Evolutionary conservation across 1,140 invertebrate species (phyloP).

Genomic region (Tetranychus cinnabarinus): DNA sequence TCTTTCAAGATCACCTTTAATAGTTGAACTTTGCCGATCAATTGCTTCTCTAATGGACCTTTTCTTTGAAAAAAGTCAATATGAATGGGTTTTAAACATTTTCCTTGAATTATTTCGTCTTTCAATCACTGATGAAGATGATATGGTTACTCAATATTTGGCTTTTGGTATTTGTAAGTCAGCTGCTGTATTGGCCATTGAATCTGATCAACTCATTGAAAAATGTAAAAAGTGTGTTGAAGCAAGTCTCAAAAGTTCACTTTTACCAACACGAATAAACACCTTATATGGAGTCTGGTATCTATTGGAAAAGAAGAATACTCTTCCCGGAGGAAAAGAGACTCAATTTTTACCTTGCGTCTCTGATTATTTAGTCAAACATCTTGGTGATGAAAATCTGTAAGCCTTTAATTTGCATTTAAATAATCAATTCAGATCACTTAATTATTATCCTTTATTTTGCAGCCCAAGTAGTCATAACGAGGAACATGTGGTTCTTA

Average conservation of each 20-base stretch:
- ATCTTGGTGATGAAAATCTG: conserved; percentile 27
- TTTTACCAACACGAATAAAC: conserved; percentile 37
- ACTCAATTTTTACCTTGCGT: conserved; percentile 34
- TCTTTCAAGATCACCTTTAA: conserved; percentile 26
- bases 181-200: conserved; percentile 33
- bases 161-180: conserved; percentile 41
- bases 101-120: conserved; percentile 34
- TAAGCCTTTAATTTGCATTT: conserved; percentile 11
- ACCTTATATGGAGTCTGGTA: conserved; percentile 49
- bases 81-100: conserved; percentile 42
- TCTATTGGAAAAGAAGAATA: conserved; percentile 32
- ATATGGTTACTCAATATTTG: conserved; percentile 40
- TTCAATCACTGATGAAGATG: conserved; percentile 36
- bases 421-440: conserved; percentile 5
- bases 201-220: conserved; percentile 19
- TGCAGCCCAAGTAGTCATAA: conserved; percentile 21
- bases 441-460: conserved; percentile 7
- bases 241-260: conserved; percentile 33
- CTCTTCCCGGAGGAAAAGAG: conserved; percentile 22
- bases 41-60: conserved; percentile 38
- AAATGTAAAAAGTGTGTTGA: conserved; percentile 37
- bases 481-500: conserved; percentile 34
- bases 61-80: conserved; percentile 40
- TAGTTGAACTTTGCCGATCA: conserved; percentile 40
- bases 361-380: conserved; percentile 39